Conservation (phyloP, 2,888 invertebrate species). For the Epinotia nisella region DNA sequence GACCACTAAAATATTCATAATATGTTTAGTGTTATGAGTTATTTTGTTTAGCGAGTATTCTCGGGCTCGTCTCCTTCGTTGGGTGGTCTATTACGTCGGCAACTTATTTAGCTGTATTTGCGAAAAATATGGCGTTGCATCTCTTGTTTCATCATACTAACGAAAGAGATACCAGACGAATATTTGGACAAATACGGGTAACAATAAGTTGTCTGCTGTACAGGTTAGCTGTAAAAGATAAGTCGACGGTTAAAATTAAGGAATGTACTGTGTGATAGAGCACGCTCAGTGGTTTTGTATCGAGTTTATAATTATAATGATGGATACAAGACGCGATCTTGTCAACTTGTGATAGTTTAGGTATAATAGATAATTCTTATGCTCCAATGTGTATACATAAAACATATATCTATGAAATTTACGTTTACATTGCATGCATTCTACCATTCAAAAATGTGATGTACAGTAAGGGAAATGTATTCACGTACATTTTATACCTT, state of each 20-base stretch:
- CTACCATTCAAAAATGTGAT: too few relatives aligned
- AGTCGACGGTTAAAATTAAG: constrained; percentile 20
- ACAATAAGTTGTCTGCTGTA: background rate
- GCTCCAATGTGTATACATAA: constrained; percentile 1
- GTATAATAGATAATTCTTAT: constrained; percentile 32
- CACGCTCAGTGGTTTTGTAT: background rate
- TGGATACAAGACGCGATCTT: constrained; percentile 53
- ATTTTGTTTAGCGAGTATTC: background rate
- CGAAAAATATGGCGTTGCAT: background rate
- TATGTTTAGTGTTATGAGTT: too few relatives aligned
- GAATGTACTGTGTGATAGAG: constrained; percentile 6
- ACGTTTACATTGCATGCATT: background rate
- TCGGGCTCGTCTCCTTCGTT: background rate
- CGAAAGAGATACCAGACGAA: background rate
- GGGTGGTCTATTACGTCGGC: constrained; percentile 1
- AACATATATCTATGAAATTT: background rate
- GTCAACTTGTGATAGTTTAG: constrained; percentile 37
- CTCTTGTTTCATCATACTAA: background rate
- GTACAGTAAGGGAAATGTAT: too few relatives aligned
- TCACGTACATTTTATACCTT: too few relatives aligned
- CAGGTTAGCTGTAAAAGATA: constrained; percentile 21
- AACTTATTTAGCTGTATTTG: background rate
- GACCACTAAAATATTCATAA: background rate
- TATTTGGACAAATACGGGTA: background rate
- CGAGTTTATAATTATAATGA: constrained; percentile 2